phyloP scores from a whole-genome alignment of 1,140 invertebrate species.

The Drosophila tropicalis region DNA sequence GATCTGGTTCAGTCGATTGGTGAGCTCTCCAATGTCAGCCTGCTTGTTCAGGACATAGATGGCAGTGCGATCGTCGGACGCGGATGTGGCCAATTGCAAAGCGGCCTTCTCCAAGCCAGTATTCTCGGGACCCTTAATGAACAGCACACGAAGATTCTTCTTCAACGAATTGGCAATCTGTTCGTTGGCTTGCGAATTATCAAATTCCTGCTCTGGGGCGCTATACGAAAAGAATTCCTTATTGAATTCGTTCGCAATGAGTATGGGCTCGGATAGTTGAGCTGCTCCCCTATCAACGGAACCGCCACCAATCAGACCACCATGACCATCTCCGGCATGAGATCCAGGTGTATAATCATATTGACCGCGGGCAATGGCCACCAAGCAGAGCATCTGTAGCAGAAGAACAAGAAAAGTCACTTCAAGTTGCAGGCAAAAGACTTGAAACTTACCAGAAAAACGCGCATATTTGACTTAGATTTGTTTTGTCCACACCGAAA shows the following conservation, averaged over 20 bases:
- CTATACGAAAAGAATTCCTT: conserved; percentile 72
- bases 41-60: conserved; percentile 93
- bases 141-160: conserved; percentile 93
- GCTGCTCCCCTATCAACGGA: conserved; percentile 33
- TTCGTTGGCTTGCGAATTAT: conserved; percentile 48
- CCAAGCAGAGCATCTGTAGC: conserved; percentile 55
- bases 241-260: conserved; percentile 57
- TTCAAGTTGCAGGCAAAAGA: background rate
- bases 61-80: conserved; percentile 91
- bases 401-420: background rate
- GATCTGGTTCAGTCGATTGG: conserved; percentile 58
- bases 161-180: conserved; percentile 84
- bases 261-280: conserved; percentile 55
- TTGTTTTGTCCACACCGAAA: conserved; percentile 36
- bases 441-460: conserved; percentile 57
- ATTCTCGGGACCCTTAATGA: conserved; percentile 90
- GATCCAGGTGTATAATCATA: conserved; percentile 60
- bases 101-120: conserved; percentile 86
- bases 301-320: conserved; percentile 37
- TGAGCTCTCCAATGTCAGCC: conserved; percentile 61
- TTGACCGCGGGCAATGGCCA: conserved; percentile 58
- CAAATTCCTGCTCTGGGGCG: conserved; percentile 71
- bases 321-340: conserved; percentile 42
- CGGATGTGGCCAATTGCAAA: conserved; percentile 86
- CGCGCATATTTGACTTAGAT: conserved; percentile 62